phyloP scores from a whole-genome alignment of 2,113 vertebrate species.

The Amphiprion percula region DNA sequence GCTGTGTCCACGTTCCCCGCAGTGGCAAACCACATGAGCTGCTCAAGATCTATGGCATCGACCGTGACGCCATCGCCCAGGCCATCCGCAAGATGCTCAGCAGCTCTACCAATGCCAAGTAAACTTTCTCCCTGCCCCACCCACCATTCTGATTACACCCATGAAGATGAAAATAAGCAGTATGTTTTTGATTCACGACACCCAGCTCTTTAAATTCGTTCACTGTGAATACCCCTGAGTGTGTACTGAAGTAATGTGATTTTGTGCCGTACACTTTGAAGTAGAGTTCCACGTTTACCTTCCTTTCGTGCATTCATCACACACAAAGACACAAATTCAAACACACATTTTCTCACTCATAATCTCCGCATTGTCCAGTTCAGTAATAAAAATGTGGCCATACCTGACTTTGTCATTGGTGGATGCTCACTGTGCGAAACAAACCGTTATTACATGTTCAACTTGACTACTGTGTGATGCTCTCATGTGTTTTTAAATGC shows the following conservation, averaged over 20 bases:
- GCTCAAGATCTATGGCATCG: conserved; percentile 93
- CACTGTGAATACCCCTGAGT: conserved; percentile 72
- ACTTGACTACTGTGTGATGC: conserved; percentile 42
- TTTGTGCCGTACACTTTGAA: conserved; percentile 76
- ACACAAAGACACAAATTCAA: conserved; percentile 23
- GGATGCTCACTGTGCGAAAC: conserved; percentile 47
- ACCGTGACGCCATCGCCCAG: conserved; percentile 91
- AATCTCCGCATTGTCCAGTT: conserved; percentile 21
- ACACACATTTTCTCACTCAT: conserved; percentile 33
- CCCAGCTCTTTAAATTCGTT: conserved; percentile 56
- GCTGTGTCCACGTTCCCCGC: conserved; percentile 90
- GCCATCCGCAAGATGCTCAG: conserved; percentile 88
- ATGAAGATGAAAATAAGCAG: conserved; percentile 43
- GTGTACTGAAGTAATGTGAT: conserved; percentile 75
- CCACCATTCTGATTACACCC: conserved; percentile 39
- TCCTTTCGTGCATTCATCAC: conserved; percentile 61
- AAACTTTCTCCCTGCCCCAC: conserved; percentile 69
- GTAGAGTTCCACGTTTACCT: conserved; percentile 62
- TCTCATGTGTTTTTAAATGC: conserved; percentile 52
- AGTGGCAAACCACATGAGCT: conserved; percentile 92
- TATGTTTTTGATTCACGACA: conserved; percentile 66
- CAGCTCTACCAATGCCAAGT: conserved; percentile 89
- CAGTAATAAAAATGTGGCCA: conserved; percentile 27
- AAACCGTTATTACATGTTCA: conserved; percentile 36
- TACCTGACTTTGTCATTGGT: conserved; percentile 18